phyloP scores from a whole-genome alignment of 2,797 vertebrate species.

The Gymnocypris eckloni region DNA sequence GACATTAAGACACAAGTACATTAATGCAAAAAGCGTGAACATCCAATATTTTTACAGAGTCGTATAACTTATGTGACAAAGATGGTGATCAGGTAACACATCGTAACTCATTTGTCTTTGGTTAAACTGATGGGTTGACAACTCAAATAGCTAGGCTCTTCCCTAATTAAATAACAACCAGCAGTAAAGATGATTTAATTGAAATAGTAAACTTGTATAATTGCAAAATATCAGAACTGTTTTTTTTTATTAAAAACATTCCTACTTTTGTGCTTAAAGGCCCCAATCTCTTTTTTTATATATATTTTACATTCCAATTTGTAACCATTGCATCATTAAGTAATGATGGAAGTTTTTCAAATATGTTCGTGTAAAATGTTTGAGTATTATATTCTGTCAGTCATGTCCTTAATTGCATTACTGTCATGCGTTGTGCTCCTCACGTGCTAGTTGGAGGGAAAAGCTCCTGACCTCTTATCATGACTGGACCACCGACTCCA shows the following conservation, averaged over 20 bases:
- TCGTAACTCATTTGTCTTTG: neutral
- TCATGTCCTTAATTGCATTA: constrained; percentile 72
- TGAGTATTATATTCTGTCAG: constrained; percentile 61
- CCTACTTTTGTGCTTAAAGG: neutral
- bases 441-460: constrained; percentile 68
- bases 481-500: constrained; percentile 1
- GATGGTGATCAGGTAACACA: neutral
- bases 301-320: too few relatives aligned
- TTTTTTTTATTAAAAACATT: neutral
- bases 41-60: neutral
- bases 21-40: neutral
- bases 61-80: neutral
- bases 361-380: neutral
- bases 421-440: constrained; percentile 75
- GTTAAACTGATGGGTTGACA: neutral
- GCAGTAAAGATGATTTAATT: neutral
- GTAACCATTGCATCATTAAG: neutral
- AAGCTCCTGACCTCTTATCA: constrained; percentile 68
- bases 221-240: neutral
- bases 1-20: neutral
- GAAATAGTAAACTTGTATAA: neutral
- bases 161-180: neutral
- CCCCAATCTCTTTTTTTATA: neutral
- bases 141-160: neutral
- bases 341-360: neutral